Evolutionary conservation across 1,140 invertebrate species (phyloP), one percentile per base, ranked within the genome.

Genomic region (Potamilus streckersoni): DNA sequence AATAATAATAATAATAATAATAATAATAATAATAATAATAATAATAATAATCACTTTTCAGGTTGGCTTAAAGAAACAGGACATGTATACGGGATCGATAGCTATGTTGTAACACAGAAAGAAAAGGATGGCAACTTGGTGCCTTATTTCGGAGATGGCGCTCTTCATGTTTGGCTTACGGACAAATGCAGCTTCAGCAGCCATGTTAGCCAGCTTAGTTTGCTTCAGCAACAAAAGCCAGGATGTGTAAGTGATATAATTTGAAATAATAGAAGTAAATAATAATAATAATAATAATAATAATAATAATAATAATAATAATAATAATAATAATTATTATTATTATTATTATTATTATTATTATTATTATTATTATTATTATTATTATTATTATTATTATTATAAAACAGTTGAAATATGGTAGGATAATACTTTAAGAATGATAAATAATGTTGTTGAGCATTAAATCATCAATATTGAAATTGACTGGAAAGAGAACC

Each of bases 171-270:
- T 19, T 79, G 79, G 76, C 55, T 81, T 55, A 82, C 78, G 57
- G 72, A 78, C n/a, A 74, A 78, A 63, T 84, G 83, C 57, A 69
- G 72, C 31, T 76, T 84, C 27, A 64, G 69, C 2, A 73, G 81
- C 14, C 83, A 84, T 69, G 79, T 84, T 31, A 74, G 81, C 63
- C 81, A 82, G 63, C 73, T 84, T 16, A 70, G 76, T 20, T 76
- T 80, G 58, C 60, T 81, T 15, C 74, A 80, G 23, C 79, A 81
- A n/a, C 69, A 67, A 56, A 73, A 76, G 14, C 16, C 78, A 4
- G 81, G 78, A 63, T 80, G 65, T 71, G 83, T 84, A 80, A 80
- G 83, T 82, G 23, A 58, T 19, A 55, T 38, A 38, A 38, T 38
- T 38, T 38, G 38, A 38, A 65, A 38, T 38, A 38, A 6, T 38